Percentiles rank a stretch among this genome's conserved stretches.
phyloP scores from a whole-genome alignment of 2,888 invertebrate species.

The Drosophila meridiana region DNA sequence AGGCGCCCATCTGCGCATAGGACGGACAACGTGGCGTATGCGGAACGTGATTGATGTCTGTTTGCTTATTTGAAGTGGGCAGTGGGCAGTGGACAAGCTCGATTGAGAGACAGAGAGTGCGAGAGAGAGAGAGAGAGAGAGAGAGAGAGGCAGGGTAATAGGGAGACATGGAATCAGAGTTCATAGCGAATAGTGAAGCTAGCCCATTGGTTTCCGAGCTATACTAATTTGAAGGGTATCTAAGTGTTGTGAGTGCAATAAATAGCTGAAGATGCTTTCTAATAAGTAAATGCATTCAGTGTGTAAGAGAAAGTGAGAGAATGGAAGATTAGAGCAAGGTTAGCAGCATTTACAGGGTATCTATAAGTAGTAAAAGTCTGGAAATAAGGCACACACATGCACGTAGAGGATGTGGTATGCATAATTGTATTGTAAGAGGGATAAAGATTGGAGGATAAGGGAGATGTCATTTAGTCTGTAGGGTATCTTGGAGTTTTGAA shows the following conservation, averaged over 20 bases:
- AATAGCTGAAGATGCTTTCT: background rate
- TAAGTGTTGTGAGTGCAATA: background rate
- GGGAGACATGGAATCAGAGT: background rate
- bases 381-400: background rate
- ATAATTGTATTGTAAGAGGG: background rate
- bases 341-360: background rate
- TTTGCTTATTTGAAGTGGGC: slow-evolving; percentile 44
- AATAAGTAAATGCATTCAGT: background rate
- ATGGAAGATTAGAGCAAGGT: no score
- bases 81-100: background rate
- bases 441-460: background rate
- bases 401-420: background rate
- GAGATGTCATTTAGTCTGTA: background rate
- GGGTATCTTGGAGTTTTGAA: background rate
- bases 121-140: background rate
- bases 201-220: no score
- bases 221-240: background rate
- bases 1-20: background rate
- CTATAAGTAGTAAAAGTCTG: background rate
- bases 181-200: slow-evolving; percentile 12
- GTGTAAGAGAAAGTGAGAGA: background rate
- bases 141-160: background rate
- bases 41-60: slow-evolving; percentile 71
- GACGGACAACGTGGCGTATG: slow-evolving; percentile 31
- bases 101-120: background rate